Evolutionary conservation across 2,797 vertebrate genomes (phyloP), one percentile per base, ranked within the genome.

Genomic region (Sebastes itinus): DNA sequence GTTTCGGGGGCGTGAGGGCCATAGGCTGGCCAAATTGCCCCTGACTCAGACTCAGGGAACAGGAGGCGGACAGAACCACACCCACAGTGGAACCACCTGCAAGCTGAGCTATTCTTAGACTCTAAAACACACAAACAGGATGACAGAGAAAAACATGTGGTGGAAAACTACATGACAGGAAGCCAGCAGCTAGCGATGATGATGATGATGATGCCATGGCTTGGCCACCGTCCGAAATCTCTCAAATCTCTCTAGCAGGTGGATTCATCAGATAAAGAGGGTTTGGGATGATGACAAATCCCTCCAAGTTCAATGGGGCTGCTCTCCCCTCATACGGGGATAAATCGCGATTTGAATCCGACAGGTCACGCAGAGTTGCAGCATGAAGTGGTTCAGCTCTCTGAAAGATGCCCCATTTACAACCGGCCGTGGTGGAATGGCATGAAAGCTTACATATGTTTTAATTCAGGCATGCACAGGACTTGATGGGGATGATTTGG

Each of bases 221-320:
- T 88, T 88, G 87, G 87, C 85, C 85, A 85, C 85, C 32, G 78
- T 89, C 89, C n/a, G 87, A 92, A 92, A 94, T 95, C 93, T 94
- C 93, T 87, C 88, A 92, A 92, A 94, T 94, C 93, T 93, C 93
- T 93, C 86, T 90, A 91, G 92, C 94, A 94, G 92, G 93, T 94
- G 94, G 93, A 95, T 93, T 92, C 93, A 94, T 95, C 94, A 94
- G 92, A 93, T 93, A 94, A 93, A 94, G 93, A 95, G 93, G 93
- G 92, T 94, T 94, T 91, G 92, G 92, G 90, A 94, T 92, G 90
- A 91, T 86, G 91, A 86, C 87, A 94, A 94, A 94, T 94, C 93
- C 93, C 87, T 92, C 80, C 91, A 94, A 94, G 93, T 94, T 93
- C 90, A 94, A 83, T 89, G 87, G 83, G 90, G 87, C 87, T 89